Evolutionary conservation across 2,113 vertebrate species (phyloP).

Genomic region (Rhinoderma darwinii): DNA sequence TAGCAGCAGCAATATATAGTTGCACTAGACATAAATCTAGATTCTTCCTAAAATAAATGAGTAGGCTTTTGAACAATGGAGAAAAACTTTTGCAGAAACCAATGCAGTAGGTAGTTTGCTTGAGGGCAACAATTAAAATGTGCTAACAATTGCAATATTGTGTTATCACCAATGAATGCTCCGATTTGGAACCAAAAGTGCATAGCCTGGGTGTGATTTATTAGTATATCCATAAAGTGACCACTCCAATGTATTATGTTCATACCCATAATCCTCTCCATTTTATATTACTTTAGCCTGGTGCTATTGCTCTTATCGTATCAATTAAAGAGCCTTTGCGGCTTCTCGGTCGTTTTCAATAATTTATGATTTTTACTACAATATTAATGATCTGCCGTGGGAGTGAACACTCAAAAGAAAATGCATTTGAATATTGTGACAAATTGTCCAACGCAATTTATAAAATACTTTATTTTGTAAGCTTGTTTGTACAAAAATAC

Average conservation of each 20-base stretch:
- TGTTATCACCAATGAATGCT: conserved; percentile 37
- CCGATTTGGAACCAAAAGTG: conserved; percentile 20
- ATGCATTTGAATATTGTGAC: background rate
- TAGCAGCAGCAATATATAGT: conserved; percentile 17
- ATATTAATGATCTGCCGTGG: conserved; percentile 25
- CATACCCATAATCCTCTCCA: conserved; percentile 48
- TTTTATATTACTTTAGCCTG: conserved; percentile 45
- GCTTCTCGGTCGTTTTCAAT: conserved; percentile 8
- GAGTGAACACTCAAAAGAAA: conserved; percentile 17
- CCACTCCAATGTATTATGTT: conserved; percentile 42
- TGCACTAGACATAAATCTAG: background rate
- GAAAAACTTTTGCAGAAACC: conserved; percentile 14
- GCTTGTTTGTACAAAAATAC: conserved; percentile 55
- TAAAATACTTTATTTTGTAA: conserved; percentile 55
- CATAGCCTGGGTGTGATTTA: conserved; percentile 24
- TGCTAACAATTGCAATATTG: conserved; percentile 33
- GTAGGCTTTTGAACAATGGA: background rate
- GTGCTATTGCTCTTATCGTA: conserved; percentile 43
- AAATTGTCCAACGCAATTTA: conserved; percentile 47
- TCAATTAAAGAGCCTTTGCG: conserved; percentile 50
- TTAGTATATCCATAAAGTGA: conserved; percentile 36
- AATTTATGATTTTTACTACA: conserved; percentile 41
- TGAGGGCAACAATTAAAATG: conserved; percentile 37
- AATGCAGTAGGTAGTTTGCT: background rate
- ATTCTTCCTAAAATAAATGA: background rate